Percentiles rank a stretch among this genome's conserved stretches.
phyloP scores from a whole-genome alignment of 2,888 invertebrate species.

The Synanthedon formicaeformis region DNA sequence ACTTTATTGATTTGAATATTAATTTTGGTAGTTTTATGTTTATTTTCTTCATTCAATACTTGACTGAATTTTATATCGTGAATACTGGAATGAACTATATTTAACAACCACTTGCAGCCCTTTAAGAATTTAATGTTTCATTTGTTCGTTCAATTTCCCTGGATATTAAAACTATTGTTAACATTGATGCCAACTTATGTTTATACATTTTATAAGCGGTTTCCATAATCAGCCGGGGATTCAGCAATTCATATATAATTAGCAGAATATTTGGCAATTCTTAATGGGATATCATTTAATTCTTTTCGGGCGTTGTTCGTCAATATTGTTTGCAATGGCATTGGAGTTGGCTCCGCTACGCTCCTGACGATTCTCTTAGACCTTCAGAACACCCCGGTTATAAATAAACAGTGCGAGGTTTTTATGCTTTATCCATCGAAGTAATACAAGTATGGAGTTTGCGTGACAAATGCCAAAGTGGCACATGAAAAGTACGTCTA shows the following conservation, averaged over 20 bases:
- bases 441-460: too few relatives aligned
- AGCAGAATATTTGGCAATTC: too few relatives aligned
- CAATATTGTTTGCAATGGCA: conserved; percentile 22
- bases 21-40: too few relatives aligned
- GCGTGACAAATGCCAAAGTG: too few relatives aligned
- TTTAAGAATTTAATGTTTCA: conserved; percentile 8
- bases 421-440: conserved; percentile 10
- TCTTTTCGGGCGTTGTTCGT: neutral
- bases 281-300: neutral
- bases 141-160: conserved; percentile 9
- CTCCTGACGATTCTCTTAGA: conserved; percentile 64
- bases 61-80: conserved; percentile 13
- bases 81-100: conserved; percentile 36
- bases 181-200: too few relatives aligned
- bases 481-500: too few relatives aligned
- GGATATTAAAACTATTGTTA: too few relatives aligned
- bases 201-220: too few relatives aligned
- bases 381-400: conserved; percentile 57
- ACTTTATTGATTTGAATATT: neutral
- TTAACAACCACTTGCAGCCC: conserved; percentile 10
- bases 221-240: too few relatives aligned
- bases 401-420: conserved; percentile 50
- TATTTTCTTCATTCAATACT: too few relatives aligned
- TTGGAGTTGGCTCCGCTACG: conserved; percentile 44
- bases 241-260: too few relatives aligned